Evolutionary conservation across 2,888 invertebrate genomes (phyloP).

Genomic region (Charanyca ferruginea): DNA sequence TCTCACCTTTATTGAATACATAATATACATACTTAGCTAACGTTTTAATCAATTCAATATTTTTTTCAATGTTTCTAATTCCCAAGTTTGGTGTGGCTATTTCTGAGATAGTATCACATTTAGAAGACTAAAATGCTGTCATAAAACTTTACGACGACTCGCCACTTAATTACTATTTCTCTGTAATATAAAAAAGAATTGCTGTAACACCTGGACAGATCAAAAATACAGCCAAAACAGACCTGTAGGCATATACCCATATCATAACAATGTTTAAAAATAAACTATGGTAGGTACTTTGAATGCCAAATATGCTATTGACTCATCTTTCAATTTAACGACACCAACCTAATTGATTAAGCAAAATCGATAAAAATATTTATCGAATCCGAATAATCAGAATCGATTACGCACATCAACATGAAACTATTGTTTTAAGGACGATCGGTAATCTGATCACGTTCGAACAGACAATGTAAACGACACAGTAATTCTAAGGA

Average conservation of each 20-base stretch:
- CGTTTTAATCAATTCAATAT: slow-evolving; percentile 3
- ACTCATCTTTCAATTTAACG: slow-evolving; percentile 19
- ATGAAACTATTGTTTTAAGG: slow-evolving; percentile 46
- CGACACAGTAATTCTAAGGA: slow-evolving; percentile 60
- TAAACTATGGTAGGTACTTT: neutral
- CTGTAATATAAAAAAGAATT: slow-evolving; percentile 10
- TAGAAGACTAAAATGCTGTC: slow-evolving; percentile 25
- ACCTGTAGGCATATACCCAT: neutral
- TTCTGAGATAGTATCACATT: slow-evolving; percentile 25
- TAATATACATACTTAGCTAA: neutral
- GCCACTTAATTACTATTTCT: slow-evolving; percentile 20
- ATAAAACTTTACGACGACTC: slow-evolving; percentile 31
- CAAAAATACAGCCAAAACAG: neutral
- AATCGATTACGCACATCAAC: slow-evolving; percentile 44
- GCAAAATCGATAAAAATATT: slow-evolving; percentile 53
- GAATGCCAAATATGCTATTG: slow-evolving; percentile 11
- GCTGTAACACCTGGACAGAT: slow-evolving; percentile 19
- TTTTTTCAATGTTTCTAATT: slow-evolving; percentile 11
- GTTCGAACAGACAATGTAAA: slow-evolving; percentile 57
- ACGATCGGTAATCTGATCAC: slow-evolving; percentile 50
- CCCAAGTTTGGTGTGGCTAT: slow-evolving; percentile 10
- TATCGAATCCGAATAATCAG: slow-evolving; percentile 44
- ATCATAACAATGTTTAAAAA: slow-evolving; percentile 1
- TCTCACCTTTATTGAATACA: slow-evolving; percentile 10
- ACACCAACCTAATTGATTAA: slow-evolving; percentile 28